Percentiles rank a stretch among this genome's conserved stretches.
phyloP scores from a whole-genome alignment of 2,113 vertebrate genomes.

The Loxodonta africana region DNA sequence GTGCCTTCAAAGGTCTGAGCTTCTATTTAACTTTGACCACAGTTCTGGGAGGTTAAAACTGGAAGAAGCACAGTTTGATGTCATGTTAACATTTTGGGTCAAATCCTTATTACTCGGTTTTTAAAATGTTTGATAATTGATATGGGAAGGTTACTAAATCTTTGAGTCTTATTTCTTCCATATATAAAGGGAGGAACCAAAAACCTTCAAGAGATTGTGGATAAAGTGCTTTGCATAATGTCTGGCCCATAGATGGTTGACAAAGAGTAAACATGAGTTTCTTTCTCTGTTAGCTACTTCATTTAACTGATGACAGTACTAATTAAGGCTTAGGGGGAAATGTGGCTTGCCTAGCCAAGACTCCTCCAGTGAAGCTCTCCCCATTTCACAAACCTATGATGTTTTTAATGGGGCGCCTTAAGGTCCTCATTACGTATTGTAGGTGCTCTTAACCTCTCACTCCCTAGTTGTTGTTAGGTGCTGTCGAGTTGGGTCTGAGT shows the following conservation, averaged over 20 bases:
- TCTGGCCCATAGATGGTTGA: not conserved
- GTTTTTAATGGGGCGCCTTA: not conserved
- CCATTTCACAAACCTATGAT: not conserved
- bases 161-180: constrained; percentile 42
- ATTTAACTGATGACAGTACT: constrained; percentile 24
- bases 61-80: constrained; percentile 46
- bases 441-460: not conserved
- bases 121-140: constrained; percentile 13
- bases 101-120: constrained; percentile 33
- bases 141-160: not conserved
- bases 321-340: not conserved
- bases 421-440: not conserved
- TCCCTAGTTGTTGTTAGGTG: not conserved
- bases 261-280: constrained; percentile 37
- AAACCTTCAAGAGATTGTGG: not conserved
- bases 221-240: constrained; percentile 11
- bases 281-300: constrained; percentile 23
- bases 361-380: not conserved
- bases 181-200: not conserved
- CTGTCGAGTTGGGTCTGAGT: too few relatives aligned
- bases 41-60: constrained; percentile 9
- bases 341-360: not conserved
- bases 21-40: not conserved
- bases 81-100: constrained; percentile 8
- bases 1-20: not conserved